Evolutionary conservation across 1,140 invertebrate species (phyloP).

Genomic region (Dysdera silvatica): DNA sequence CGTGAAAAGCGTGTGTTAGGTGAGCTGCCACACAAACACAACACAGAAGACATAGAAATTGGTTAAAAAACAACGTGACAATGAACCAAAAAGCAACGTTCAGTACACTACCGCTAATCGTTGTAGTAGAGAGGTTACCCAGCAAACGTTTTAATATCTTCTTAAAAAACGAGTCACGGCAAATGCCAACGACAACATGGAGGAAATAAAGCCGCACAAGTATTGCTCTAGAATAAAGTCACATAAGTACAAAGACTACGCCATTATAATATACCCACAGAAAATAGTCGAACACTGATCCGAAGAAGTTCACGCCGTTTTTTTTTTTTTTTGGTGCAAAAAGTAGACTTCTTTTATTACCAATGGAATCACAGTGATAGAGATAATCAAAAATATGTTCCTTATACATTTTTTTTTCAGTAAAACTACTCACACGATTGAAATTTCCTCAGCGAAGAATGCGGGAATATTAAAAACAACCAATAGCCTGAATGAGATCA

Average conservation of each 20-base stretch:
- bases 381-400: slow-evolving; percentile 20
- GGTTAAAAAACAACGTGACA: too few relatives aligned
- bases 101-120: too few relatives aligned
- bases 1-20: too few relatives aligned
- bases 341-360: slow-evolving; percentile 19
- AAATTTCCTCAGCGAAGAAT: background rate
- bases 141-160: too few relatives aligned
- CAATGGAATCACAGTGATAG: slow-evolving; percentile 23
- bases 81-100: too few relatives aligned
- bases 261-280: background rate
- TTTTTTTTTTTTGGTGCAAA: slow-evolving; percentile 8
- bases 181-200: slow-evolving; percentile 13
- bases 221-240: slow-evolving; percentile 12
- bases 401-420: background rate
- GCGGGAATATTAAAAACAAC: too few relatives aligned
- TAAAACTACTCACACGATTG: background rate
- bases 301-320: too few relatives aligned
- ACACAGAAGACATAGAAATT: too few relatives aligned
- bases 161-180: too few relatives aligned
- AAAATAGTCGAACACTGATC: background rate
- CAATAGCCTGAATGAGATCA: too few relatives aligned
- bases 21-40: too few relatives aligned
- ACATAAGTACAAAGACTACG: background rate
- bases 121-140: too few relatives aligned
- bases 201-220: slow-evolving; percentile 15